Conservation (phyloP, 1,140 invertebrate species). For the Papilio aristodemus region DNA sequence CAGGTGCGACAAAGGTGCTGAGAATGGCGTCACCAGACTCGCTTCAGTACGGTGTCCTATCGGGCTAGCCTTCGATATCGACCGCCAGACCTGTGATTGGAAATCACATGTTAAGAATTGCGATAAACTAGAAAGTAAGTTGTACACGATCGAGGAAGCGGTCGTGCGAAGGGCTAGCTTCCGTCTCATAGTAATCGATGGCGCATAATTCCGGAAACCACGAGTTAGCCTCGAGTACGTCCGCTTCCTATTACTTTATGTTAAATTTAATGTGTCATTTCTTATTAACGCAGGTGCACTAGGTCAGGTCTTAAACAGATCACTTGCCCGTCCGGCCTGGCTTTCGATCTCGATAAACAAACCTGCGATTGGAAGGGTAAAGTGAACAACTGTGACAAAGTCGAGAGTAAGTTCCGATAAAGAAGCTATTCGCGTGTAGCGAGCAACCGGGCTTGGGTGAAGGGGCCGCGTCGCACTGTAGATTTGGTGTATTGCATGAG, state of each 20-base stretch:
- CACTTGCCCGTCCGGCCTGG: conserved; percentile 95
- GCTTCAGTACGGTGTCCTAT: conserved; percentile 93
- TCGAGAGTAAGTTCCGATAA: conserved; percentile 93
- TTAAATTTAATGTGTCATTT: conserved; percentile 71
- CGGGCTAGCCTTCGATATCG: conserved; percentile 96
- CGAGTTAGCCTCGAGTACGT: conserved; percentile 61
- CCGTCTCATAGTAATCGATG: conserved; percentile 41
- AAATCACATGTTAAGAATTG: conserved; percentile 97
- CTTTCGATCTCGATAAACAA: conserved; percentile 98
- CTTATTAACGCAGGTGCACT: conserved; percentile 88
- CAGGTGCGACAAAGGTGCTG: conserved; percentile 94
- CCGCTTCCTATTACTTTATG: conserved; percentile 61
- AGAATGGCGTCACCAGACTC: conserved; percentile 91
- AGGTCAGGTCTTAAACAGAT: conserved; percentile 96
- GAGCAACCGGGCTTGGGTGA: conserved; percentile 75
- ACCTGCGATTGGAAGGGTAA: conserved; percentile 98
- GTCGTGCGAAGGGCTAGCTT: conserved; percentile 68
- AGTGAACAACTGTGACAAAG: conserved; percentile 96
- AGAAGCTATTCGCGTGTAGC: conserved; percentile 75
- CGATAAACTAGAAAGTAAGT: conserved; percentile 95
- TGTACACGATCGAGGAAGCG: conserved; percentile 64
- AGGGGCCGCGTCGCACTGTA: conserved; percentile 78
- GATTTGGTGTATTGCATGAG: conserved; percentile 76
- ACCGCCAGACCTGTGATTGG: conserved; percentile 97
- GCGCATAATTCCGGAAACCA: conserved; percentile 38